phyloP scores from a whole-genome alignment of 2,797 vertebrate species.

The Hypotaenidia philippensis region DNA sequence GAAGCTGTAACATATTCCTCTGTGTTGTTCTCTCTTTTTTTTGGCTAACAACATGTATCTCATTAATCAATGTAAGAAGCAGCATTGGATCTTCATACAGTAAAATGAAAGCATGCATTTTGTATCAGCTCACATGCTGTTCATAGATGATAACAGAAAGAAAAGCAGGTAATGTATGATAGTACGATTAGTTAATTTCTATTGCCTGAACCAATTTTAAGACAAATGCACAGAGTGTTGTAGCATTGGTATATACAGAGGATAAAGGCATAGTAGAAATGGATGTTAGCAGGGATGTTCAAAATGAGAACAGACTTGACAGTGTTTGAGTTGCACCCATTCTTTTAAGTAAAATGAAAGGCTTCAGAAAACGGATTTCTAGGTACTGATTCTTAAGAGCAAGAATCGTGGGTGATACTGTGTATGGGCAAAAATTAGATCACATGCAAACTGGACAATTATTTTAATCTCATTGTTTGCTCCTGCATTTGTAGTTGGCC shows the following conservation, averaged over 20 bases:
- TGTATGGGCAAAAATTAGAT: neutral
- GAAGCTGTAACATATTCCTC: conserved; percentile 48
- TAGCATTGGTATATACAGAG: neutral
- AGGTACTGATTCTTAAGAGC: neutral
- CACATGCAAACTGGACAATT: neutral
- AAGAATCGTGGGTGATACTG: neutral
- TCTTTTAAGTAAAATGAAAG: neutral
- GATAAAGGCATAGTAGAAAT: neutral
- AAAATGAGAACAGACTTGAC: neutral
- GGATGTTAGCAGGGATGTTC: neutral
- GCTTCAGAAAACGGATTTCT: neutral
- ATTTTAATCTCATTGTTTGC: neutral
- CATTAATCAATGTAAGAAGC: conserved; percentile 22
- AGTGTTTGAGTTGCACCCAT: neutral
- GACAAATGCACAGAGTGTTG: neutral
- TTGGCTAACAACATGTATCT: conserved; percentile 19
- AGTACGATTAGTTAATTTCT: neutral
- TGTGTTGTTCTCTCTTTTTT: conserved; percentile 21
- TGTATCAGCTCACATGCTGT: neutral
- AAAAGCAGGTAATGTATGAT: neutral
- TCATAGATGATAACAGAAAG: neutral
- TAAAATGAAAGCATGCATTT: conserved; percentile 50
- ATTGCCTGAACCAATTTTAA: neutral
- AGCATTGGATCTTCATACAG: conserved; percentile 27
- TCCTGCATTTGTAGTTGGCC: neutral